These are phyloP conservation scores for Platysternon megacephalum DNA, from an alignment of 2,113 vertebrate genomes.

Conservation along the genomic window DNA sequence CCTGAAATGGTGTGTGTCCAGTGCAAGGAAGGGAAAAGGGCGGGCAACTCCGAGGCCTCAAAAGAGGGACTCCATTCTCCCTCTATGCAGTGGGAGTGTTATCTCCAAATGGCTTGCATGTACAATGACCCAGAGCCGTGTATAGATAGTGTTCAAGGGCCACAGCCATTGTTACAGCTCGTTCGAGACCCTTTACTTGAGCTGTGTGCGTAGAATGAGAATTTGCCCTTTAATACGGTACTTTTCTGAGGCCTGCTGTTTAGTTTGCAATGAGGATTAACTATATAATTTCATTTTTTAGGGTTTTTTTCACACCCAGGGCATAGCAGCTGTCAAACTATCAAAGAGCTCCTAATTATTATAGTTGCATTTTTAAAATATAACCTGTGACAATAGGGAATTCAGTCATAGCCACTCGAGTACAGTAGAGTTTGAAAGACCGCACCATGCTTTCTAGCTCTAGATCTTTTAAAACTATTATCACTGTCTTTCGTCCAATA, in stretches of 20 bases:
- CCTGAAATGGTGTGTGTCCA: neutral
- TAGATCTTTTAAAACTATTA: neutral
- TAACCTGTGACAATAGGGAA: neutral
- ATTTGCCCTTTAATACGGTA: neutral
- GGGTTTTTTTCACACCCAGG: neutral
- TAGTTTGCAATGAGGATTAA: neutral
- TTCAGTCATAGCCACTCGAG: neutral
- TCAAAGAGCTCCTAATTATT: conserved; percentile 13
- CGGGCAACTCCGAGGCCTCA: neutral
- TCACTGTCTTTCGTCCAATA: neutral
- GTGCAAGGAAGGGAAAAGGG: neutral
- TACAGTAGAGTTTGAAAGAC: neutral
- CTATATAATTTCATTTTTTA: neutral
- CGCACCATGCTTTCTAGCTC: neutral
- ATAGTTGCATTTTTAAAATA: conserved; percentile 16
- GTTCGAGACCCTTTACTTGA: neutral
- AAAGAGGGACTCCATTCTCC: neutral
- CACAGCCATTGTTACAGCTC: neutral
- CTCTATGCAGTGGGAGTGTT: neutral
- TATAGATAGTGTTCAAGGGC: neutral
- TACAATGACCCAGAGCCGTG: neutral
- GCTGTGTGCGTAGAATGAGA: neutral
- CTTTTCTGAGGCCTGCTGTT: neutral
- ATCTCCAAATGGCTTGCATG: neutral
- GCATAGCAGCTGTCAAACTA: neutral